Conservation (phyloP, 2,797 vertebrate species). For the Aulostomus chinensis region DNA sequence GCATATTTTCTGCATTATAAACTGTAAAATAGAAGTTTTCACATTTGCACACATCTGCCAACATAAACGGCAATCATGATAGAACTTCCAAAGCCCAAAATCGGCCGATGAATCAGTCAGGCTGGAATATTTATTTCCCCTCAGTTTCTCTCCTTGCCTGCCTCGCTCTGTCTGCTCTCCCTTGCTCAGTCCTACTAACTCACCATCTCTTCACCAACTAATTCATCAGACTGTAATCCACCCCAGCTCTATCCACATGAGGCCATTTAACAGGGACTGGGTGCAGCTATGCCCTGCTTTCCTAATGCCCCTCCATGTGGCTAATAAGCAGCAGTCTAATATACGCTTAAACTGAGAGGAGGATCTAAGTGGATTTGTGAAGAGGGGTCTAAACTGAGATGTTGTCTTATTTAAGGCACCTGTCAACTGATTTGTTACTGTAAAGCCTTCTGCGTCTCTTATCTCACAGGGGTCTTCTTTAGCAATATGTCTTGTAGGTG, state of each 20-base stretch:
- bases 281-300: slow-evolving; percentile 68
- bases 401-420: slow-evolving; percentile 76
- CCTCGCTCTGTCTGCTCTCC: slow-evolving; percentile 31
- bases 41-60: too few relatives aligned
- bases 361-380: slow-evolving; percentile 76
- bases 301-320: slow-evolving; percentile 73
- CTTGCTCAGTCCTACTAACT: slow-evolving; percentile 41
- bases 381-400: slow-evolving; percentile 67
- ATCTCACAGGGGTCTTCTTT: slow-evolving; percentile 45
- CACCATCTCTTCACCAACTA: slow-evolving; percentile 60
- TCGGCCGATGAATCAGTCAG: too few relatives aligned
- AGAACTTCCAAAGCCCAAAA: too few relatives aligned
- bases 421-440: slow-evolving; percentile 70
- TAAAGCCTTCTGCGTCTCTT: slow-evolving; percentile 59
- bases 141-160: slow-evolving; percentile 28
- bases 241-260: slow-evolving; percentile 66
- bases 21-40: too few relatives aligned
- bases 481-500: slow-evolving; percentile 41
- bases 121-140: slow-evolving; percentile 64
- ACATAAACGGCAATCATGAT: too few relatives aligned
- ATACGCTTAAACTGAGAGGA: slow-evolving; percentile 69
- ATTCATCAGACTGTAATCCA: slow-evolving; percentile 76
- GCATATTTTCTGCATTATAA: too few relatives aligned
- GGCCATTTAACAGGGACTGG: slow-evolving; percentile 71
- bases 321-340: slow-evolving; percentile 78